phyloP scores from a whole-genome alignment of 2,888 invertebrate species.

The Sphaeridia pumilis region DNA sequence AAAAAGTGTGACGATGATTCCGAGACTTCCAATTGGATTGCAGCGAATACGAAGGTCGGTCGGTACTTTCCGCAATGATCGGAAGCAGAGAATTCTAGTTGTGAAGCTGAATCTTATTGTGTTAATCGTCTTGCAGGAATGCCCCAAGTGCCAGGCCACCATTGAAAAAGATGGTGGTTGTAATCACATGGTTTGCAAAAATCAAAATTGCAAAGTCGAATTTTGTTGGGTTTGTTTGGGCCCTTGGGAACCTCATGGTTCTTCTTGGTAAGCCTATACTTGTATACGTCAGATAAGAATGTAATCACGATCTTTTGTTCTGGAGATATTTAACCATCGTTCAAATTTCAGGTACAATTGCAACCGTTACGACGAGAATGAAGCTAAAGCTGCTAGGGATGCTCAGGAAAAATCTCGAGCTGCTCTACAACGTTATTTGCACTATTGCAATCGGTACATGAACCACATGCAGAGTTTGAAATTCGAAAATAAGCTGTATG shows the following conservation, averaged over 20 bases:
- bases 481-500: constrained; percentile 93
- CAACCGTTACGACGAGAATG: constrained; percentile 93
- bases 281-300: neutral
- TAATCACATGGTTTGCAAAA: constrained; percentile 99
- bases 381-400: constrained; percentile 89
- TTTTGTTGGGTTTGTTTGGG: constrained; percentile 99
- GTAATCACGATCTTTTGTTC: neutral
- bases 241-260: constrained; percentile 97
- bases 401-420: constrained; percentile 89
- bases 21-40: constrained; percentile 98
- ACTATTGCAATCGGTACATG: constrained; percentile 98
- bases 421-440: constrained; percentile 89
- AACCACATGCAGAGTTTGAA: constrained; percentile 98
- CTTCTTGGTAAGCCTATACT: constrained; percentile 59
- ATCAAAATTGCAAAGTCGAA: constrained; percentile 92
- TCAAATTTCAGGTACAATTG: constrained; percentile 63
- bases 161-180: constrained; percentile 96
- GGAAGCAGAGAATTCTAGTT: neutral
- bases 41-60: constrained; percentile 83
- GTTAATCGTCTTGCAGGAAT: constrained; percentile 50
- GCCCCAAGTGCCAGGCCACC: constrained; percentile 95
- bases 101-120: neutral
- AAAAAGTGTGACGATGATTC: constrained; percentile 99
- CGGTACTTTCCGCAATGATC: neutral
- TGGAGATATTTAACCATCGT: neutral